Conservation (phyloP, 1,140 invertebrate species). For the Lasioglossum baleicum region DNA sequence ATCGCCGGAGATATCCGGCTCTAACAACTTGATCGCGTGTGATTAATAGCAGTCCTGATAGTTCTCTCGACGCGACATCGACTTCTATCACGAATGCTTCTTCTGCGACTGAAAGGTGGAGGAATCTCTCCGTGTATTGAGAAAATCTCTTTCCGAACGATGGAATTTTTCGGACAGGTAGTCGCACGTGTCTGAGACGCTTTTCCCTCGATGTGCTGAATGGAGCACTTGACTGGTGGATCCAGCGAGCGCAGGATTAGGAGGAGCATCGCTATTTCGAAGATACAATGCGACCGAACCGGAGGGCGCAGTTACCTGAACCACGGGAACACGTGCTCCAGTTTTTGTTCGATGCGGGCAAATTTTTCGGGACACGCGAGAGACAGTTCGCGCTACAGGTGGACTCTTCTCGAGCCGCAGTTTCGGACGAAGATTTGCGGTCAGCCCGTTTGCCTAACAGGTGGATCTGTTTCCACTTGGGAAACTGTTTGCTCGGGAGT, state of each 20-base stretch:
- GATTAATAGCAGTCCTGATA: conserved; percentile 71
- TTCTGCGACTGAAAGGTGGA: background rate
- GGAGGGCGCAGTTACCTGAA: conserved; percentile 53
- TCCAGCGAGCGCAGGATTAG: conserved; percentile 50
- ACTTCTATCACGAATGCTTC: conserved; percentile 17
- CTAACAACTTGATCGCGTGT: conserved; percentile 75
- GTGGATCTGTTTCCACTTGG: conserved; percentile 50
- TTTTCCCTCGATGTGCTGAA: conserved; percentile 37
- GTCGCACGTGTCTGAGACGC: conserved; percentile 6
- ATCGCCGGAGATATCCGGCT: conserved; percentile 67
- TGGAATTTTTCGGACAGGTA: background rate
- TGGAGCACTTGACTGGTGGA: conserved; percentile 47
- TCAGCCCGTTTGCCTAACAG: conserved; percentile 60
- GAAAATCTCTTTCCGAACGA: too few relatives aligned
- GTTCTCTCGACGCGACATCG: conserved; percentile 47
- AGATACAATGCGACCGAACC: conserved; percentile 50
- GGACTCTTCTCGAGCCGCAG: conserved; percentile 40
- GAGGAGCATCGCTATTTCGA: conserved; percentile 30
- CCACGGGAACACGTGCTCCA: conserved; percentile 51
- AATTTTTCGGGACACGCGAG: conserved; percentile 51
- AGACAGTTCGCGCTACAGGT: conserved; percentile 55
- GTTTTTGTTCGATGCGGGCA: conserved; percentile 41
- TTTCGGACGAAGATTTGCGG: conserved; percentile 49
- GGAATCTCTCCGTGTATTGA: too few relatives aligned
- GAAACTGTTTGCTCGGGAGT: conserved; percentile 50